Evolutionary conservation across 1,140 invertebrate species (phyloP).

Genomic region (Galleria mellonella): DNA sequence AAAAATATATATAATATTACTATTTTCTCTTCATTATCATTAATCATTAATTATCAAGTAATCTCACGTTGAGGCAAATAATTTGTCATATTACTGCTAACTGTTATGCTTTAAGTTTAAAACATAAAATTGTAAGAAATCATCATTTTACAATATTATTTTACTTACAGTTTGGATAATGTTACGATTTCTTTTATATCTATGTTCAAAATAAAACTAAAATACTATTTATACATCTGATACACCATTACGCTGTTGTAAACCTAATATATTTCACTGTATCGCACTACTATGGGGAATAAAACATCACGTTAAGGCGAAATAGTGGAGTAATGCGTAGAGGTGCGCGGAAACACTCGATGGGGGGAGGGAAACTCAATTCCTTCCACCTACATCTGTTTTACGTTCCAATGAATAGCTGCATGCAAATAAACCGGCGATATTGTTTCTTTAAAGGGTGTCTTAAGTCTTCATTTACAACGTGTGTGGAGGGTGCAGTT

Average conservation of each 20-base stretch:
- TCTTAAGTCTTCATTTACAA: conserved; percentile 9
- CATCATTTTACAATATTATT: too few relatives aligned
- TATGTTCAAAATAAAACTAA: too few relatives aligned
- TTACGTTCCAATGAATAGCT: conserved; percentile 51
- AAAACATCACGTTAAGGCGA: conserved; percentile 42
- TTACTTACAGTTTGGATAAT: too few relatives aligned
- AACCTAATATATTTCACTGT: conserved; percentile 17
- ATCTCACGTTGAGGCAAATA: too few relatives aligned
- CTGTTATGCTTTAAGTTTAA: too few relatives aligned
- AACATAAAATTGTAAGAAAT: too few relatives aligned
- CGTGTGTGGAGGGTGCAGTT: background rate
- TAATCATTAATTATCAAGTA: too few relatives aligned
- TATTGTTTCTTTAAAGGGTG: conserved; percentile 36
- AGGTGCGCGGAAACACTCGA: conserved; percentile 18
- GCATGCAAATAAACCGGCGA: conserved; percentile 50
- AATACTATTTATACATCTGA: background rate
- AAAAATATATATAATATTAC: too few relatives aligned
- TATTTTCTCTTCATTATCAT: too few relatives aligned
- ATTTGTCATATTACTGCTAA: too few relatives aligned
- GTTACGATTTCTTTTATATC: too few relatives aligned
- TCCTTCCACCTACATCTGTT: conserved; percentile 48
- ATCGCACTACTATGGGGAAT: conserved; percentile 19
- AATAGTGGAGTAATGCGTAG: conserved; percentile 36
- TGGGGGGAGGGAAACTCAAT: conserved; percentile 19
- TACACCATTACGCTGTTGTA: conserved; percentile 9